These are phyloP conservation scores for Temnothorax unifasciatus DNA, from an alignment of 2,888 invertebrate genomes.

Conservation along the genomic window DNA sequence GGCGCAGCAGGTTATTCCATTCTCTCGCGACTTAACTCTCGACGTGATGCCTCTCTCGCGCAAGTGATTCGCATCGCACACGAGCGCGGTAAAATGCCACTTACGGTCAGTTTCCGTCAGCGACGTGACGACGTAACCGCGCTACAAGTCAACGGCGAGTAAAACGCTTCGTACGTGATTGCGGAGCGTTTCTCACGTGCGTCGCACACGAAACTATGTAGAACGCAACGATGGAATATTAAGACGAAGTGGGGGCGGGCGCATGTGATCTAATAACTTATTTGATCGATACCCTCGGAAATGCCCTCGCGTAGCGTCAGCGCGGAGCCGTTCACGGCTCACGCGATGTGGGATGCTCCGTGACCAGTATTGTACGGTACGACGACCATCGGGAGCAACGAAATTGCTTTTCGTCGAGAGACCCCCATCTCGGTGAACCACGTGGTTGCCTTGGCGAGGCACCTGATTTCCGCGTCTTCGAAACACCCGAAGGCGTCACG, in stretches of 20 bases:
- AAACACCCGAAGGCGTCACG: not conserved
- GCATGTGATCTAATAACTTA: slow-evolving; percentile 73
- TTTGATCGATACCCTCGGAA: slow-evolving; percentile 72
- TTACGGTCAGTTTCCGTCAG: not conserved
- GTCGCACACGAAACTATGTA: slow-evolving; percentile 2
- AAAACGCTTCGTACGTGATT: not conserved
- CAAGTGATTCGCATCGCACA: not conserved
- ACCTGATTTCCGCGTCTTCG: not conserved
- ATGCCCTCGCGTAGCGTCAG: slow-evolving; percentile 53
- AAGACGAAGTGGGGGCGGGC: slow-evolving; percentile 57
- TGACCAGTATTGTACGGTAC: slow-evolving; percentile 50
- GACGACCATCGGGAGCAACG: slow-evolving; percentile 51
- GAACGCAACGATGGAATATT: slow-evolving; percentile 33
- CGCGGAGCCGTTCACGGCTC: slow-evolving; percentile 52
- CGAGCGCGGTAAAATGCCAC: too few species aligned
- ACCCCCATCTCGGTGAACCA: not conserved
- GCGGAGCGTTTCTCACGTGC: not conserved
- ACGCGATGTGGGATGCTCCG: slow-evolving; percentile 67
- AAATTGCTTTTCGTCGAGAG: slow-evolving; percentile 34
- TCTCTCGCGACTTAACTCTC: not conserved
- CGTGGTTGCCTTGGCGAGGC: not conserved
- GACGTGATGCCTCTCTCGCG: not conserved
- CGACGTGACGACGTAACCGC: not conserved
- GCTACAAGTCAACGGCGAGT: not conserved
- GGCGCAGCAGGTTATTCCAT: not conserved